Conservation (phyloP, 2,797 vertebrate genomes). For the Falco naumanni region DNA sequence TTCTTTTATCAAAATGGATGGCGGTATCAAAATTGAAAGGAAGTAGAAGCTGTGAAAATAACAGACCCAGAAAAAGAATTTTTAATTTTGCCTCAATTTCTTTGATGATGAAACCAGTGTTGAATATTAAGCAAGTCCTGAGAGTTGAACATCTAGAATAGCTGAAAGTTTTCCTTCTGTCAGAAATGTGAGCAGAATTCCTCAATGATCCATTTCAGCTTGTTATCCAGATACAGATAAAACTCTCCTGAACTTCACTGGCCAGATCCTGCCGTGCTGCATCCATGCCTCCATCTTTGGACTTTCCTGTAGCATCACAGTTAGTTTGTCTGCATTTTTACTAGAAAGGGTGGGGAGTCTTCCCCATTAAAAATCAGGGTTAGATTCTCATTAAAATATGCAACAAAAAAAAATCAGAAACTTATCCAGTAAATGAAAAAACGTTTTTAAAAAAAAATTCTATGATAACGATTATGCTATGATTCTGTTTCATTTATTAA, state of each 20-base stretch:
- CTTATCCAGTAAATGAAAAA: neutral
- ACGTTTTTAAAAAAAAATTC: neutral
- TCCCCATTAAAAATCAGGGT: neutral
- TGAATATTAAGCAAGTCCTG: slow-evolving; percentile 65
- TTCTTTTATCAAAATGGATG: slow-evolving; percentile 70
- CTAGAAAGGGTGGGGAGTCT: neutral
- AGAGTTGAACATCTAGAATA: slow-evolving; percentile 44
- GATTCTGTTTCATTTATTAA: neutral
- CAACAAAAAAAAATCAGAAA: neutral
- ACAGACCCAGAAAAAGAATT: slow-evolving; percentile 69
- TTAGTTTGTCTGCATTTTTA: neutral
- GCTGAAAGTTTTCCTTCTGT: slow-evolving; percentile 57
- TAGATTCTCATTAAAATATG: neutral
- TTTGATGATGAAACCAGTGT: slow-evolving; percentile 67
- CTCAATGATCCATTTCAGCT: neutral
- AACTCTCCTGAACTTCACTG: neutral
- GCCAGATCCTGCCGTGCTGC: neutral
- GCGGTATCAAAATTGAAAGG: slow-evolving; percentile 65
- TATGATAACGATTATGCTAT: neutral
- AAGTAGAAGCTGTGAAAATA: slow-evolving; percentile 70
- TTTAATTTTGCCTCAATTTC: slow-evolving; percentile 70
- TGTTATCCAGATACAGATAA: neutral
- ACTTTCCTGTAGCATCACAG: neutral
- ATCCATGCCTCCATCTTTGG: neutral
- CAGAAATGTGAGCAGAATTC: slow-evolving; percentile 56